Evolutionary conservation across 1,140 invertebrate species (phyloP).

Genomic region (Zaprionus inermis): DNA sequence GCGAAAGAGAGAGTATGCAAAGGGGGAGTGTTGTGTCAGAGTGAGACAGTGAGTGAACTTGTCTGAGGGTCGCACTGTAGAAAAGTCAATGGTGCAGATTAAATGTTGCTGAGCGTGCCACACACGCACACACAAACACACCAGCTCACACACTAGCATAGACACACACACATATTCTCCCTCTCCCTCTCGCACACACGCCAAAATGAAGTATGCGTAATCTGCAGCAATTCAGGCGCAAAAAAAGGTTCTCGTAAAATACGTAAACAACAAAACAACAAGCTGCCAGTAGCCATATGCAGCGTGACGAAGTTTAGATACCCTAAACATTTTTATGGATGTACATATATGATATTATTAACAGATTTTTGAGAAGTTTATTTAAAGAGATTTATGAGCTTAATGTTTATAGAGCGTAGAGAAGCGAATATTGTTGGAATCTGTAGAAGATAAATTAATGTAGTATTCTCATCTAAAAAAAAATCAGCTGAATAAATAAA

Average conservation of each 20-base stretch:
- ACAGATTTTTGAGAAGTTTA: neutral
- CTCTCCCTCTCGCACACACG: conserved; percentile 14
- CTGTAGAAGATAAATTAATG: too few relatives aligned
- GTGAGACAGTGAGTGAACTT: conserved; percentile 20
- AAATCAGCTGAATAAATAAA: too few relatives aligned
- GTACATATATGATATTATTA: neutral
- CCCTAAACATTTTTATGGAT: neutral
- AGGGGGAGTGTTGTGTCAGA: neutral
- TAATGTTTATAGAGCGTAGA: too few relatives aligned
- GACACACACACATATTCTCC: conserved; percentile 16
- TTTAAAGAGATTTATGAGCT: too few relatives aligned
- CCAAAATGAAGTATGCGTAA: conserved; percentile 69
- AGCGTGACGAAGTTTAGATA: neutral
- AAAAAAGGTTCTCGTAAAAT: conserved; percentile 71
- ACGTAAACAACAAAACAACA: conserved; percentile 56
- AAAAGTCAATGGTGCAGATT: conserved; percentile 84
- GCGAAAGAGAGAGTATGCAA: neutral
- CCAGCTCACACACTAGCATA: conserved; percentile 1
- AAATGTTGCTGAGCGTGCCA: conserved; percentile 64
- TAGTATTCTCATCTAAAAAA: too few relatives aligned
- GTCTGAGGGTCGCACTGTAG: conserved; percentile 41
- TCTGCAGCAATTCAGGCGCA: conserved; percentile 83
- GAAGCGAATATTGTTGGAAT: too few relatives aligned
- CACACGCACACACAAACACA: conserved; percentile 25
- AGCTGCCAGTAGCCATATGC: neutral